Conservation (phyloP, 2,113 vertebrate genomes). For the Sinocyclocheilus grahami region DNA sequence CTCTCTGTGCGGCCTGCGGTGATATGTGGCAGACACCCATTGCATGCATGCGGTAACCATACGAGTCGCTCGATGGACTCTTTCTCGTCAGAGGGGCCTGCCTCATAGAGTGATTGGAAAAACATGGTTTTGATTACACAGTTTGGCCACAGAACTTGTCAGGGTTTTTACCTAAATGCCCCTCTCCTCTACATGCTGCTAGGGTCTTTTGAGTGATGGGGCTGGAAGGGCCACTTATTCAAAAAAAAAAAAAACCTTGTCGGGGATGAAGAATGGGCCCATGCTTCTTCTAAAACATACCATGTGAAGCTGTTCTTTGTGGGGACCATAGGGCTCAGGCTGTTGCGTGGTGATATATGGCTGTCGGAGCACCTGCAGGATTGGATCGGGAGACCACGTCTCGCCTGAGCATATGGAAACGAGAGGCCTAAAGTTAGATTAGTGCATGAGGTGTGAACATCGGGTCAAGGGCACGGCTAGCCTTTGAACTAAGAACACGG, state of each 20-base stretch:
- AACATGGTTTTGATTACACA: conserved; percentile 67
- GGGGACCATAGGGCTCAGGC: conserved; percentile 44
- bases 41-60: conserved; percentile 57
- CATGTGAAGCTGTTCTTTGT: not conserved
- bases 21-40: conserved; percentile 55
- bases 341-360: conserved; percentile 28
- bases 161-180: conserved; percentile 40
- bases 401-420: conserved; percentile 65
- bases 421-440: conserved; percentile 65
- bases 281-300: conserved; percentile 22
- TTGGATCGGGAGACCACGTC: conserved; percentile 46
- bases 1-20: conserved; percentile 44
- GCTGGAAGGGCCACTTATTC: conserved; percentile 43
- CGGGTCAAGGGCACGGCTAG: conserved; percentile 62
- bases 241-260: conserved; percentile 28
- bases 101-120: conserved; percentile 66
- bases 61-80: conserved; percentile 47
- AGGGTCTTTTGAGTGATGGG: conserved; percentile 44
- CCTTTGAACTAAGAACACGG: conserved; percentile 48
- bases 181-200: conserved; percentile 10
- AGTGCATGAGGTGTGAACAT: conserved; percentile 69
- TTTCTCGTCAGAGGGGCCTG: conserved; percentile 54
- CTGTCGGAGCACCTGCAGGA: conserved; percentile 62
- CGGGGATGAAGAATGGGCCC: conserved; percentile 53
- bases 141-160: conserved; percentile 48